Evolutionary conservation across 2,888 invertebrate genomes (phyloP).

Genomic region (Sisyra nigra): DNA sequence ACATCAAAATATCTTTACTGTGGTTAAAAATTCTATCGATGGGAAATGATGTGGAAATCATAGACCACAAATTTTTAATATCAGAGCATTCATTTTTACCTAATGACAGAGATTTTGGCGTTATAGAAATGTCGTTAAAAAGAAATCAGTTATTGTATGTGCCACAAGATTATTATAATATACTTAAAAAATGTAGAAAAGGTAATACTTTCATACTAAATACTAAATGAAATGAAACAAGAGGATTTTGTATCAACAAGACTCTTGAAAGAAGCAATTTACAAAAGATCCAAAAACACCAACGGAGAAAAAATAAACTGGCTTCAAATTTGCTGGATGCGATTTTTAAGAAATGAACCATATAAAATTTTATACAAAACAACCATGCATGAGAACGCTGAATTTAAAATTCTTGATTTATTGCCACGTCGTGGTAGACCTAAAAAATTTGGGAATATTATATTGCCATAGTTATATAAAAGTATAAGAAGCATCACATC

Average conservation of each 20-base stretch:
- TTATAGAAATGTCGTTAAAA: conserved; percentile 9
- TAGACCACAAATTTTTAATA: conserved; percentile 13
- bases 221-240: conserved; percentile 13
- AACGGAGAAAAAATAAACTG: background rate
- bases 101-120: too few species aligned
- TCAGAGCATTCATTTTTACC: too few species aligned
- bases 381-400: background rate
- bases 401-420: background rate
- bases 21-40: background rate
- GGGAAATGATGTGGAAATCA: conserved; percentile 12
- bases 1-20: background rate
- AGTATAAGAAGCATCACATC: background rate
- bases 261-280: conserved; percentile 11
- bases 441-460: background rate
- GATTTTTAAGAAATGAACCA: conserved; percentile 1
- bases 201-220: conserved; percentile 13
- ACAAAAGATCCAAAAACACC: conserved; percentile 7
- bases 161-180: too few species aligned
- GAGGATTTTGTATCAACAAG: too few species aligned
- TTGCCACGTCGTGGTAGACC: background rate
- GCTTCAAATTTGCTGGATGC: background rate
- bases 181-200: too few species aligned
- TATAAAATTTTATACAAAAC: conserved; percentile 4
- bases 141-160: too few species aligned
- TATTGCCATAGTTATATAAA: background rate